phyloP scores from a whole-genome alignment of 2,113 vertebrate species.

The Gymnorhina tibicen region DNA sequence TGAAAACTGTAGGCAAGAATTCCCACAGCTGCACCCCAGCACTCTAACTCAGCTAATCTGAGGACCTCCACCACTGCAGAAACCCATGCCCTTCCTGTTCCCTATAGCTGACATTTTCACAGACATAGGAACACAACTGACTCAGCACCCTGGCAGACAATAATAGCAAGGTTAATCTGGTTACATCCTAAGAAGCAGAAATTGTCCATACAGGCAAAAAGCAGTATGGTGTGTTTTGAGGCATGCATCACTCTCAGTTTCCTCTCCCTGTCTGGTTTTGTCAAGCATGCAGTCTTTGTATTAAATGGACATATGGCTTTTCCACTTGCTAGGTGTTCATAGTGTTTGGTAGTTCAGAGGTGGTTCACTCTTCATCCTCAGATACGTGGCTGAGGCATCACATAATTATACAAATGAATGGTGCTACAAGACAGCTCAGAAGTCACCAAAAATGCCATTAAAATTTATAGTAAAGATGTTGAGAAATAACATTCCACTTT shows the following conservation, averaged over 20 bases:
- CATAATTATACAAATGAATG: neutral
- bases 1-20: neutral
- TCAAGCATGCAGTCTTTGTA: neutral
- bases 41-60: neutral
- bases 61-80: neutral
- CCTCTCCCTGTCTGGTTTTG: neutral
- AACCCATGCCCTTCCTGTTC: neutral
- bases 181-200: neutral
- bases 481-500: neutral
- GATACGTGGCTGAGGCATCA: neutral
- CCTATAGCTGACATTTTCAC: neutral
- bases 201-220: neutral
- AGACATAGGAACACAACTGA: neutral
- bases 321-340: neutral
- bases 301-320: neutral
- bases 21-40: neutral
- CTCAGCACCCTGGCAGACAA: neutral
- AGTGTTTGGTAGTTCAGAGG: neutral
- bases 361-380: neutral
- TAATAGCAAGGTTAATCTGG: slow-evolving; percentile 20
- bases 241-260: neutral
- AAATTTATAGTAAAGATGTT: neutral
- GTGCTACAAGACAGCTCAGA: neutral
- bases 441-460: neutral
- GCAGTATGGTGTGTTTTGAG: neutral